phyloP scores from a whole-genome alignment of 1,140 invertebrate genomes.

The Eumeta japonica region DNA sequence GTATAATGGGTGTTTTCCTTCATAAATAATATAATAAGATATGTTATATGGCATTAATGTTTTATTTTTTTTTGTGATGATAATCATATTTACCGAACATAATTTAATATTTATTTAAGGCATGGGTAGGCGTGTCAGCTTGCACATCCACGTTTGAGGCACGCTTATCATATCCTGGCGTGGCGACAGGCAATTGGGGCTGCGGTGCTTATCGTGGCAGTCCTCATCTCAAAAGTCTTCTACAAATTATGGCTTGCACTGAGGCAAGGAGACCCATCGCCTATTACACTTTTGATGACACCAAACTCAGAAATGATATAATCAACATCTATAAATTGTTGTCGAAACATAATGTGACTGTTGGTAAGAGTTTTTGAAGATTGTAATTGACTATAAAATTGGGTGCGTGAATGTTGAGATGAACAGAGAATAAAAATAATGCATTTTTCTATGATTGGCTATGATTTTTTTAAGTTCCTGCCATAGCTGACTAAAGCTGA shows the following conservation, averaged over 20 bases:
- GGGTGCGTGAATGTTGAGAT: too few relatives aligned
- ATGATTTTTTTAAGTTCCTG: too few relatives aligned
- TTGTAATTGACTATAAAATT: too few relatives aligned
- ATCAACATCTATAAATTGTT: conserved; percentile 70
- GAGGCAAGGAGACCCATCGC: conserved; percentile 62
- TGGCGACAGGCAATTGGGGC: conserved; percentile 98
- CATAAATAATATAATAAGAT: too few relatives aligned
- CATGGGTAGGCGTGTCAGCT: conserved; percentile 75
- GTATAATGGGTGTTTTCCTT: too few relatives aligned
- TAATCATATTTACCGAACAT: too few relatives aligned
- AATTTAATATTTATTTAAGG: too few relatives aligned
- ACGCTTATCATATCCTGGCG: conserved; percentile 53
- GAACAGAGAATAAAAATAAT: too few relatives aligned
- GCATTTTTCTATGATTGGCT: too few relatives aligned
- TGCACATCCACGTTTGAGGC: conserved; percentile 56
- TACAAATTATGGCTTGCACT: conserved; percentile 90
- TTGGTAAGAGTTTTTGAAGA: conserved; percentile 45
- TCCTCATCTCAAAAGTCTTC: conserved; percentile 80
- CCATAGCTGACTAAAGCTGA: too few relatives aligned
- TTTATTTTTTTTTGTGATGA: too few relatives aligned
- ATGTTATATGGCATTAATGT: too few relatives aligned
- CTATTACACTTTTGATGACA: conserved; percentile 86
- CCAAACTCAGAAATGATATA: conserved; percentile 65
- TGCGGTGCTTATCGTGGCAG: conserved; percentile 94
- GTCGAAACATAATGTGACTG: conserved; percentile 57